Conservation (phyloP, 2,888 invertebrate genomes). For the Melieria crassipennis region DNA sequence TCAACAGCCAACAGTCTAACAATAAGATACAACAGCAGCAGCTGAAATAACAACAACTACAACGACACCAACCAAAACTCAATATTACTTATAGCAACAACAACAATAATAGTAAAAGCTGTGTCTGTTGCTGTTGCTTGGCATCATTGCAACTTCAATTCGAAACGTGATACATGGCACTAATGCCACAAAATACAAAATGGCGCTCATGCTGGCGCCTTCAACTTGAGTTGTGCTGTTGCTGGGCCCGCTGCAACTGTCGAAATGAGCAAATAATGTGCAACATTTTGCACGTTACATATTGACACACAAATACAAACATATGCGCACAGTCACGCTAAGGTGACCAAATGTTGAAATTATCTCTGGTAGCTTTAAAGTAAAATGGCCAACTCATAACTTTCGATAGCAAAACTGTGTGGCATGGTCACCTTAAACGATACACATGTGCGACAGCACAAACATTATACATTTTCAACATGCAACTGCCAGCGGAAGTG, state of each 20-base stretch:
- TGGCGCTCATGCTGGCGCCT: not conserved
- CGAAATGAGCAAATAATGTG: conserved; percentile 3
- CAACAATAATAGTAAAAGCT: not conserved
- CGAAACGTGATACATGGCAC: conserved; percentile 4
- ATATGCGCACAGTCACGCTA: no score
- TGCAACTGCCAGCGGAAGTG: no score
- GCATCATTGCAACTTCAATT: not conserved
- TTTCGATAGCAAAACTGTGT: no score
- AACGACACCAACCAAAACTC: not conserved
- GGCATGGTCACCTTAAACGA: no score
- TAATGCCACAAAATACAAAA: conserved; percentile 4
- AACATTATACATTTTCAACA: no score
- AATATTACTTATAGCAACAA: not conserved
- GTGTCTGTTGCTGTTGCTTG: not conserved
- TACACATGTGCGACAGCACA: no score
- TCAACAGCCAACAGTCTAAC: not conserved
- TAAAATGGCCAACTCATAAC: no score
- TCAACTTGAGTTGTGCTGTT: not conserved
- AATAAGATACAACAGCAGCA: not conserved
- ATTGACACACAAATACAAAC: not conserved
- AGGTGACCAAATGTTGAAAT: no score
- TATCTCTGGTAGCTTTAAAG: no score
- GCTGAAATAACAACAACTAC: not conserved
- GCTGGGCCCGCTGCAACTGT: not conserved
- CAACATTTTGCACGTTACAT: not conserved